phyloP scores from a whole-genome alignment of 1,140 invertebrate genomes.

The Monomorium pharaonis region DNA sequence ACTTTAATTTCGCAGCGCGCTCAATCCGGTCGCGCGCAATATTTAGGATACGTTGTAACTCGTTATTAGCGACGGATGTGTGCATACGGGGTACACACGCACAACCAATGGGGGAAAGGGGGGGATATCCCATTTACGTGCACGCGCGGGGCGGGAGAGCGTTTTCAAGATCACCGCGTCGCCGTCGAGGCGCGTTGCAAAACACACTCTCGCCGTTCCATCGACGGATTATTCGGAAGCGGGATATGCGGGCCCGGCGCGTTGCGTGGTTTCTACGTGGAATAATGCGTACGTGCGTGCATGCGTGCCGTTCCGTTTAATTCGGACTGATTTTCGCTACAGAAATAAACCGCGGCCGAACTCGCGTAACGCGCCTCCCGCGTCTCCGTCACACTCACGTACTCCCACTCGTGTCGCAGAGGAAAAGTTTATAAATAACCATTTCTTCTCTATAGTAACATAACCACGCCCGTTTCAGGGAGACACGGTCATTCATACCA shows the following conservation, averaged over 20 bases:
- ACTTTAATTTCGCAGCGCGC: neutral
- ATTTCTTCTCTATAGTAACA: constrained; percentile 1
- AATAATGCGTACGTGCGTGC: neutral
- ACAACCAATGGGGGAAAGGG: neutral
- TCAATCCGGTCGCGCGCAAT: neutral
- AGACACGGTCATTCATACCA: constrained; percentile 1
- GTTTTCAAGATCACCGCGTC: constrained; percentile 32
- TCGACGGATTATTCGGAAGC: constrained; percentile 28
- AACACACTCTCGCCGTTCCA: constrained; percentile 24
- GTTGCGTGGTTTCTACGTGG: constrained; percentile 1
- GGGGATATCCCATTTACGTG: neutral
- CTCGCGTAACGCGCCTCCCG: neutral
- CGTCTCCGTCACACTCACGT: neutral
- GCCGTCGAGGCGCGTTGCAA: constrained; percentile 1
- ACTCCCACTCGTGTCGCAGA: neutral
- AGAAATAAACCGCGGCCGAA: neutral
- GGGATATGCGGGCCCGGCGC: constrained; percentile 22
- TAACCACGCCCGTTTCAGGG: neutral
- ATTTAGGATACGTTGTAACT: constrained; percentile 17
- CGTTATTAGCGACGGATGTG: neutral
- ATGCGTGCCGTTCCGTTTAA: neutral
- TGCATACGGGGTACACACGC: neutral
- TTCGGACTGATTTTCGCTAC: neutral
- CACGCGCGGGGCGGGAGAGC: too few species aligned
- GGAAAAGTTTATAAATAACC: constrained; percentile 35